Percentiles rank a stretch among this genome's conserved stretches.
These are phyloP conservation scores for Diachasma alloeum DNA, from an alignment of 1,140 invertebrate species.

Conservation along the genomic window DNA sequence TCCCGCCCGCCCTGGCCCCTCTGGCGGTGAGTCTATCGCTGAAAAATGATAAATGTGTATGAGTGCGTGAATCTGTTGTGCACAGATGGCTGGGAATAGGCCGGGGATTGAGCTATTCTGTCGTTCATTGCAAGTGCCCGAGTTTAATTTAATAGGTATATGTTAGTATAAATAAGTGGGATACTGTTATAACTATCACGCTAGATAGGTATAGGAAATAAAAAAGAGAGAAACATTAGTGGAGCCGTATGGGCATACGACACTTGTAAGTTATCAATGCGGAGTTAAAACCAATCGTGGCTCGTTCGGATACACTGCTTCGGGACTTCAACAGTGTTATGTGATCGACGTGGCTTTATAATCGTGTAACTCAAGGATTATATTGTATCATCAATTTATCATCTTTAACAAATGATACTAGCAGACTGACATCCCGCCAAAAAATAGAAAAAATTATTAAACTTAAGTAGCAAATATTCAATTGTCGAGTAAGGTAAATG, in stretches of 20 bases:
- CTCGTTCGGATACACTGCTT: neutral
- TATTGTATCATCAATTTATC: neutral
- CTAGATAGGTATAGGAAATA: neutral
- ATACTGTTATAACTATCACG: neutral
- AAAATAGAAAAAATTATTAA: neutral
- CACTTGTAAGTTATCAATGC: conserved; percentile 23
- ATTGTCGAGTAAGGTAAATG: neutral
- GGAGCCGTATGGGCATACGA: neutral
- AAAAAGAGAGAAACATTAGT: neutral
- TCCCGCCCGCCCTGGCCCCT: neutral
- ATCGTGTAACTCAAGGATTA: neutral
- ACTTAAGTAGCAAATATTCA: neutral
- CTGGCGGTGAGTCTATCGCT: neutral
- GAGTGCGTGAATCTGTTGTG: neutral
- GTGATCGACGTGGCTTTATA: conserved; percentile 2
- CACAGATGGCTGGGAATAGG: neutral
- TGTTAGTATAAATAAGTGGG: neutral
- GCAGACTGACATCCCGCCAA: conserved; percentile 18
- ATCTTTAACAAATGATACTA: neutral
- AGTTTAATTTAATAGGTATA: neutral
- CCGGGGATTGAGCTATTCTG: neutral
- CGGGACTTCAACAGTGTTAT: neutral
- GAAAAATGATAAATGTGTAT: neutral
- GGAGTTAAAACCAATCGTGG: neutral
- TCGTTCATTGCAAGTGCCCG: neutral